Base-by-base conservation (phyloP, 2,113 vertebrate genomes). In the Papio anubis region DNA sequence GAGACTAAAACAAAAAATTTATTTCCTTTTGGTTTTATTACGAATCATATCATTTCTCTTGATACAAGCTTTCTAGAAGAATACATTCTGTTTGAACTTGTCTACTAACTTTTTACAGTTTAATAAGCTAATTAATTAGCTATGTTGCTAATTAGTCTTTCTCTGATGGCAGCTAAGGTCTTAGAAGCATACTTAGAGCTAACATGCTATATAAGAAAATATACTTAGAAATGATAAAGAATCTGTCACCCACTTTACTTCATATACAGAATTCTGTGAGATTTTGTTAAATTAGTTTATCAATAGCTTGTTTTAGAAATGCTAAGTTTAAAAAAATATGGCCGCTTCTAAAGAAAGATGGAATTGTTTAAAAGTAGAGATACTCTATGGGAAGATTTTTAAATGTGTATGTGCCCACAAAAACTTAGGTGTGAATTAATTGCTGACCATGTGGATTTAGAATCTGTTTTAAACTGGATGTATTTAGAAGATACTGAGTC, bases 261-360 rank as follows among this genome's bases (percentile, higher is more conserved):
- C 59, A 72, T 52, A 48, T 78, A 64, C 8, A 90, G 38, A 94
- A 86, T 18, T 88, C 27, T 68, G 6, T 48, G 57, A 30, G 55
- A 45, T 40, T 92, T 92, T 94, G 48, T 64, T 90, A 38, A 83
- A 84, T 94, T 95, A 64, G 50, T 94, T 90, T 90, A 92, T 86
- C 13, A 82, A 27, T 88, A 91, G 38, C n/a, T 98, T 94, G 38
- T 95, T 94, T 87, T 72, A 89, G 66, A 96, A 97, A 73, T 96
- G 79, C 75, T 88, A 55, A 20, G 52, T 55, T 20, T 55, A 7
- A 83, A 64, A 14, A 93, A 93, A 35, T 90, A 88, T 45, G 45
- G 45, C 78, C 57, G 87, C 50, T 94, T 95, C 84, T 81, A 88
- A 96, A 89, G 86, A 91, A 96, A 95, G 45, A 88, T 88, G 57